Evolutionary conservation across 2,888 invertebrate genomes (phyloP).

Genomic region (Archips crataeganus): DNA sequence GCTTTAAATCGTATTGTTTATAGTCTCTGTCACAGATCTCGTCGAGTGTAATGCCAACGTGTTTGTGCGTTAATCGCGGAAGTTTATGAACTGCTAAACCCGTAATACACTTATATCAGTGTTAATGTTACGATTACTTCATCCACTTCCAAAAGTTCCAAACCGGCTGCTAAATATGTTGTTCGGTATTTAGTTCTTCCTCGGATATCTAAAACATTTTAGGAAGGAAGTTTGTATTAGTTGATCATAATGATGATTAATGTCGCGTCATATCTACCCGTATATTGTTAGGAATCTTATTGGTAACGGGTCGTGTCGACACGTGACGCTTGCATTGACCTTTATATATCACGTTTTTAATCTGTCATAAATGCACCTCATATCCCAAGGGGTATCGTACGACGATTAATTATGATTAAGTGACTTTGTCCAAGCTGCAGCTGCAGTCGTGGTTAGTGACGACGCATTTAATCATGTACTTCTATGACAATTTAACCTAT

Average conservation of each 20-base stretch:
- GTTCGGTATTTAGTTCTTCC: not conserved
- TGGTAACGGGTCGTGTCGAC: slow-evolving; percentile 5
- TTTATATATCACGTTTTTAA: slow-evolving; percentile 34
- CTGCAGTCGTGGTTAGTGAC: slow-evolving; percentile 29
- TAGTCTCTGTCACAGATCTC: not conserved
- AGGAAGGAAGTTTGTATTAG: not conserved
- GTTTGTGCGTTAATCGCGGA: slow-evolving; percentile 23
- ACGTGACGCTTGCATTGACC: slow-evolving; percentile 23
- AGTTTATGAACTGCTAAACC: slow-evolving; percentile 27
- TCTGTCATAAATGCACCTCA: slow-evolving; percentile 1
- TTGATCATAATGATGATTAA: not conserved
- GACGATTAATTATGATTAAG: slow-evolving; percentile 38
- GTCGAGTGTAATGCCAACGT: slow-evolving; percentile 6
- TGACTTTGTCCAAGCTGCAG: slow-evolving; percentile 23
- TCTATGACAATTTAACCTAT: slow-evolving; percentile 14
- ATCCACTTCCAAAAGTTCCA: slow-evolving; percentile 12
- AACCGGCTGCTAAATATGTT: slow-evolving; percentile 4
- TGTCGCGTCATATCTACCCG: not conserved
- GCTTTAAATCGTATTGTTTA: slow-evolving; percentile 8
- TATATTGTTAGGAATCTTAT: not conserved
- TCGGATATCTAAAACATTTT: slow-evolving; percentile 1
- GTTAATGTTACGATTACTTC: slow-evolving; percentile 20
- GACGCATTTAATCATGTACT: slow-evolving; percentile 29
- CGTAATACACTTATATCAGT: slow-evolving; percentile 23
- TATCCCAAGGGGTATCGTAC: slow-evolving; percentile 16